Evolutionary conservation across 2,113 vertebrate genomes (phyloP).

Genomic region (Triplophysa siluroides): DNA sequence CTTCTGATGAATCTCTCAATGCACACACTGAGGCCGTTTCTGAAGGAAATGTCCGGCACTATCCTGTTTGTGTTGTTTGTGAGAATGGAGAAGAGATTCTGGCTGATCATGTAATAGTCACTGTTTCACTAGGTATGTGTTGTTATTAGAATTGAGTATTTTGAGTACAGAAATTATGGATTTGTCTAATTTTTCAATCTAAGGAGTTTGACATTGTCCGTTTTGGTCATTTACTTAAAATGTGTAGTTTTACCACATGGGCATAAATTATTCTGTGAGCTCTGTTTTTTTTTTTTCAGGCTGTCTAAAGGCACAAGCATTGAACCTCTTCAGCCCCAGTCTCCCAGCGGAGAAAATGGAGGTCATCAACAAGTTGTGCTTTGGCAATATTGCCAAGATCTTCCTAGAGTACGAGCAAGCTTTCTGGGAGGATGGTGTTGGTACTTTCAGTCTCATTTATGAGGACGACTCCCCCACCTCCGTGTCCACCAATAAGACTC

Average conservation of each 20-base stretch:
- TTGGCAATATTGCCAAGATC: conserved; percentile 62
- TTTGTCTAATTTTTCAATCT: not conserved
- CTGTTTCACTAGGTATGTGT: conserved; percentile 59
- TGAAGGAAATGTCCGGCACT: not conserved
- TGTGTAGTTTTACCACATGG: too few relatives aligned
- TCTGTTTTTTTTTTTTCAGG: conserved; percentile 38
- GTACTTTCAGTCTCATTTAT: conserved; percentile 54
- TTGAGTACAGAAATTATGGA: not conserved
- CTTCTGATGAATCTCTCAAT: not conserved
- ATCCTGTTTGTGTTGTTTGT: conserved; percentile 56
- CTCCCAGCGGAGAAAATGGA: conserved; percentile 53
- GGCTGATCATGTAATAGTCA: conserved; percentile 61
- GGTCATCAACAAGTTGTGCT: conserved; percentile 53
- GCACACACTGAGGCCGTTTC: not conserved
- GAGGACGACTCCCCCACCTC: conserved; percentile 50
- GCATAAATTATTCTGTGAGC: too few relatives aligned
- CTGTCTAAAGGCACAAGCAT: conserved; percentile 54
- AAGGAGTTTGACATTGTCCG: too few relatives aligned
- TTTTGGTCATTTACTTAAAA: too few relatives aligned
- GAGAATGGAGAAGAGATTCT: conserved; percentile 54
- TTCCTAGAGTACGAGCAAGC: conserved; percentile 60
- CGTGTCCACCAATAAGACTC: conserved; percentile 19
- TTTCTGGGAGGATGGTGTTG: conserved; percentile 55
- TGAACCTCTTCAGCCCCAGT: conserved; percentile 53
- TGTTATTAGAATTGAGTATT: not conserved